phyloP scores from a whole-genome alignment of 2,113 vertebrate genomes.

The Lepus americanus region DNA sequence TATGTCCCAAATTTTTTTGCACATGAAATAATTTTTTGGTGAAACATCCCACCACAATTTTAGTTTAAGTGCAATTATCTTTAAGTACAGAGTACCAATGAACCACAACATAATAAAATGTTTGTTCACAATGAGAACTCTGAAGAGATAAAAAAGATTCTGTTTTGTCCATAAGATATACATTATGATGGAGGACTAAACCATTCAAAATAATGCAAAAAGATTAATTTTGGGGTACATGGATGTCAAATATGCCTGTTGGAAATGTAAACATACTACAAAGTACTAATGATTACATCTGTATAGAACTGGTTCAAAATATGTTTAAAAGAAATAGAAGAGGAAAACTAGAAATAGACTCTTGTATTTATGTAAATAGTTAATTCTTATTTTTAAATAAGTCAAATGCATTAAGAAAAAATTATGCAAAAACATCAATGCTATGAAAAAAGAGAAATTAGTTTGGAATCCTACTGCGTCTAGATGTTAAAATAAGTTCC shows the following conservation, averaged over 20 bases:
- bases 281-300: conserved; percentile 39
- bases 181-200: background rate
- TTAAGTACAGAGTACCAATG: background rate
- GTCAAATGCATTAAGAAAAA: conserved; percentile 25
- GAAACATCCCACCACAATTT: conserved; percentile 35
- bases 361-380: background rate
- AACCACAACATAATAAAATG: conserved; percentile 27
- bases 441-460: background rate
- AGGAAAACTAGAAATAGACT: background rate
- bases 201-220: conserved; percentile 36
- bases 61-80: background rate
- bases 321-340: conserved; percentile 48
- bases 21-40: conserved; percentile 27
- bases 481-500: conserved; percentile 55
- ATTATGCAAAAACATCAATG: conserved; percentile 11
- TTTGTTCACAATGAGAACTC: background rate
- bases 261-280: background rate
- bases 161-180: conserved; percentile 26
- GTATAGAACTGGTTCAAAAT: background rate
- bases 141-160: background rate
- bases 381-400: conserved; percentile 20
- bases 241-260: background rate
- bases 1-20: conserved; percentile 42
- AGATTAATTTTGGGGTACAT: background rate
- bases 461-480: background rate